A percentile compares a stretch with the other conserved stretches of the same genome.
phyloP scores from a whole-genome alignment of 2,113 vertebrate genomes.

The Dromaius novaehollandiae region DNA sequence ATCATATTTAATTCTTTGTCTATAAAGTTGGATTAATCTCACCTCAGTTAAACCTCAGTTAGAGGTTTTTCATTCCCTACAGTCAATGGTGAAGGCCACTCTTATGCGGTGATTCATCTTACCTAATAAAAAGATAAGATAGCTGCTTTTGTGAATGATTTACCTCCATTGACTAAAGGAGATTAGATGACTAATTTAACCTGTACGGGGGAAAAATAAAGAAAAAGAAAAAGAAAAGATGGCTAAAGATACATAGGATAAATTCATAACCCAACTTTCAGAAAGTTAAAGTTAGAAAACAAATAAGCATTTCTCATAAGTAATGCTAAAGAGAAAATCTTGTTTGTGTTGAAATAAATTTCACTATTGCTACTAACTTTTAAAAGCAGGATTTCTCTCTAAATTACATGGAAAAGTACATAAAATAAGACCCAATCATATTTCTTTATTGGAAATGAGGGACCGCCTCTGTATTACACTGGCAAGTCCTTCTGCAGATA shows the following conservation, averaged over 20 bases:
- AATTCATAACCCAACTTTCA: background rate
- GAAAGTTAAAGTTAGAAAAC: background rate
- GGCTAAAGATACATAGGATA: background rate
- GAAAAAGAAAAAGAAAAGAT: background rate
- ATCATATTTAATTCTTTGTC: background rate
- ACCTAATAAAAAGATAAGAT: background rate
- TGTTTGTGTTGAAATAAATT: background rate
- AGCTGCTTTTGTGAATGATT: background rate
- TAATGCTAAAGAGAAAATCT: background rate
- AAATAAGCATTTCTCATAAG: fast-evolving
- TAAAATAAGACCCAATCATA: background rate
- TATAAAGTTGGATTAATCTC: background rate
- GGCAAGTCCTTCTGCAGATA: too few species aligned
- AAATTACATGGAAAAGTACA: background rate
- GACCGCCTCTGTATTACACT: too few species aligned
- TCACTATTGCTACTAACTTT: background rate
- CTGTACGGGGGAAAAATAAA: too few species aligned
- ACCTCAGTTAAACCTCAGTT: background rate
- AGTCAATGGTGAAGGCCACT: background rate
- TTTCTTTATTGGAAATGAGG: too few species aligned
- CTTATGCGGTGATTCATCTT: background rate
- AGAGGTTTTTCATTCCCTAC: background rate
- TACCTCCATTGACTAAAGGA: background rate
- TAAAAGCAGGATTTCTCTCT: background rate
- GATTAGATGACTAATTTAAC: background rate